phyloP scores from a whole-genome alignment of 1,140 invertebrate species.

The Himalopsyche phryganea region DNA sequence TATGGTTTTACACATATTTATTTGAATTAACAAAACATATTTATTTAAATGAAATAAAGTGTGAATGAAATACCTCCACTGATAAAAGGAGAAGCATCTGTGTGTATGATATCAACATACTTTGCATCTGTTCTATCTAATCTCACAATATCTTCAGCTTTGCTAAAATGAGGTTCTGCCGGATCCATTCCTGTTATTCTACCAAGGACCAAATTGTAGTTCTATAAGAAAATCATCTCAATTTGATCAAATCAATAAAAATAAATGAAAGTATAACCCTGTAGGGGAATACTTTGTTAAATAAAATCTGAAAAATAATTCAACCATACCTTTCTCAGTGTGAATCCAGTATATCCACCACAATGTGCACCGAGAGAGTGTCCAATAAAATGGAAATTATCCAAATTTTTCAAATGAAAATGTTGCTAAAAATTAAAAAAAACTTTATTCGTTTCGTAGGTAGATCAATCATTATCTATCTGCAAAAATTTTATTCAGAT shows the following conservation, averaged over 20 bases:
- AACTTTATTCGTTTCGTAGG: too few relatives aligned
- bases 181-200: slow-evolving; percentile 79
- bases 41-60: too few relatives aligned
- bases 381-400: slow-evolving; percentile 79
- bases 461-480: too few relatives aligned
- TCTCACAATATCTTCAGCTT: slow-evolving; percentile 74
- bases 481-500: too few relatives aligned
- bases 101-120: slow-evolving; percentile 86
- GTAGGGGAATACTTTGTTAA: too few relatives aligned
- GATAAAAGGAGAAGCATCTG: slow-evolving; percentile 78
- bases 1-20: too few relatives aligned
- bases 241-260: background rate
- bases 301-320: too few relatives aligned
- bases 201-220: slow-evolving; percentile 64
- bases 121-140: slow-evolving; percentile 80
- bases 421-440: slow-evolving; percentile 46
- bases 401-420: slow-evolving; percentile 51
- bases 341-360: slow-evolving; percentile 76
- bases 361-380: slow-evolving; percentile 88
- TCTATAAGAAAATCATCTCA: slow-evolving; percentile 42
- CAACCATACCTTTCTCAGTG: slow-evolving; percentile 56
- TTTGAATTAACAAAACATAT: too few relatives aligned
- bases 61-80: slow-evolving; percentile 60
- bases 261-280: background rate
- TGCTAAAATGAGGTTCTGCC: slow-evolving; percentile 87